A percentile compares a stretch with the other conserved stretches of the same genome.
phyloP scores from a whole-genome alignment of 1,140 invertebrate genomes.

The Archivesica marissinica region DNA sequence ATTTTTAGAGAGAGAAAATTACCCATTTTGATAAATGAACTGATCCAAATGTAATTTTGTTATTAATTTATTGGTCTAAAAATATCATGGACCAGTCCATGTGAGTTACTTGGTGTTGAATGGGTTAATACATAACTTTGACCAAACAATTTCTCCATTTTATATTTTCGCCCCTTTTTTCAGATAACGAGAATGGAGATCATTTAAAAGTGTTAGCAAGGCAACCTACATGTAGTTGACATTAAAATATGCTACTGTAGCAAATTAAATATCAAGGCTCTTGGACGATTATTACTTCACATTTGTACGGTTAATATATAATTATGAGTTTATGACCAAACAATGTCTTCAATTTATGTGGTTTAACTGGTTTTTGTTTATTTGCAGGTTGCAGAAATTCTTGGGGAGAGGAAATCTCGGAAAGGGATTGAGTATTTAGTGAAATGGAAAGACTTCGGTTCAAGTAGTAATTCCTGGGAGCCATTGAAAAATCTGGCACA shows the following conservation, averaged over 20 bases:
- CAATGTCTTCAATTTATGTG: neutral
- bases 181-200: too few species aligned
- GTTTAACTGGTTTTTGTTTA: neutral
- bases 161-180: too few species aligned
- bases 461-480: constrained; percentile 41
- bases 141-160: too few species aligned
- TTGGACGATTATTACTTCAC: neutral
- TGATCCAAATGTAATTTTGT: too few species aligned
- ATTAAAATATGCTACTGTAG: neutral
- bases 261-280: neutral
- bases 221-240: neutral
- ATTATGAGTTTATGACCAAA: too few species aligned
- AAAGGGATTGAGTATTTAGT: constrained; percentile 53
- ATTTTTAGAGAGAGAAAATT: too few species aligned
- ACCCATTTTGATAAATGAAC: too few species aligned
- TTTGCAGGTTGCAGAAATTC: constrained; percentile 47
- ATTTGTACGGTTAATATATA: neutral
- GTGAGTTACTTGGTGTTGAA: too few species aligned
- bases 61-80: too few species aligned
- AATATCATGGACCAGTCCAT: too few species aligned
- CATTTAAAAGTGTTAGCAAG: neutral
- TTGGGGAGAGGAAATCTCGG: constrained; percentile 37
- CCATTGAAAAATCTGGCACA: constrained; percentile 44
- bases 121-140: too few species aligned
- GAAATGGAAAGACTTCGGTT: constrained; percentile 50